Base-by-base conservation (phyloP, 2,113 vertebrate genomes). In the Sinocyclocheilus grahami region DNA sequence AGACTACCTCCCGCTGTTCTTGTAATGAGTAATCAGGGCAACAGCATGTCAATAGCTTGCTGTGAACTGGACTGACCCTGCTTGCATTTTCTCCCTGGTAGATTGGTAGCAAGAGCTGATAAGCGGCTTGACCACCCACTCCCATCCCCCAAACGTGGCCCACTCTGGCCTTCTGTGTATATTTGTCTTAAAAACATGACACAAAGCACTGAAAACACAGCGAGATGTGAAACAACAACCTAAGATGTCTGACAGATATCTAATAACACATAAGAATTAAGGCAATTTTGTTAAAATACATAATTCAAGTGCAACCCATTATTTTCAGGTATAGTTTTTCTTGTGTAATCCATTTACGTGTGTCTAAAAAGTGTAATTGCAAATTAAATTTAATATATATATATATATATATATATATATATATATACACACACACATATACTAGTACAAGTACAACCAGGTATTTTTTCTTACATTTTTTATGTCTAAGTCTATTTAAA, bases 21-120 rank as follows among this genome's bases (percentile, higher is more conserved):
- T 37, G 91, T 94, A 94, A 95, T 95, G 94, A 95, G 94, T 91
- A 93, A 95, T 95, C 91, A 88, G 84, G 60, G 90, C 91, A 79
- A 91, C 93, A 93, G 94, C 94, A 94, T 91, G 93, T 94, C 95
- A 94, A 91, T 91, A 90, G 93, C 93, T 75, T 86, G 83, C n/a
- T 83, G 90, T 94, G 95, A 95, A 95, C 95, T 93, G 90, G 92
- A 90, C 90, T 96, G 93, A 97, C 95, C 95, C 79, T 93, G 60
- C 92, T 92, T 90, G 93, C 91, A 93, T 88, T 92, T 60, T 13
- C 88, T 79, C 80, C 11, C 72, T 22, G 30, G 78, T 42, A 82
- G 86, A 87, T 87, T 91, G 90, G 89, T 89, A 88, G 58, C 92
- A 90, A n/a, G 58, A 86, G 81, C 92, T 92, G 87, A 91, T 93